Evolutionary conservation across 37 sponge, comb jelly and placozoan species (phyloP).

Genomic region (Halisarca cf. caerulea): DNA sequence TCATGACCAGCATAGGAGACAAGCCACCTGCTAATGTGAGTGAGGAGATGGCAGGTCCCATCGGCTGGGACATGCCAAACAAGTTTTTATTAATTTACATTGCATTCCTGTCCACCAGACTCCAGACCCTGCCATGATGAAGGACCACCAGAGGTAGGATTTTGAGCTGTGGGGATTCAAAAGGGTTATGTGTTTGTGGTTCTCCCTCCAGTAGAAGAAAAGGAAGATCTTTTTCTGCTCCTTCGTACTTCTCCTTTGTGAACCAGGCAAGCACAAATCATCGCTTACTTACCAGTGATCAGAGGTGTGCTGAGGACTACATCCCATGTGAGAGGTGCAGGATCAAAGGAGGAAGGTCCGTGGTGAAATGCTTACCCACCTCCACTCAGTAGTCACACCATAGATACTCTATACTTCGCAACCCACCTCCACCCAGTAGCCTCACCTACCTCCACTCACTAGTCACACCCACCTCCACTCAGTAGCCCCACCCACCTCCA

Average conservation of each 20-base stretch:
- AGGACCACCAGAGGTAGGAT: background rate
- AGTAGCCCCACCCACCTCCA: too few species aligned
- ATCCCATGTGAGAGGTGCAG: conserved; percentile 63
- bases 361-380: too few species aligned
- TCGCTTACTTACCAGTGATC: conserved; percentile 16
- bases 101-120: background rate
- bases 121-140: background rate
- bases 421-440: too few species aligned
- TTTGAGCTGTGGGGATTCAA: too few species aligned
- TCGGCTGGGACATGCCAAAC: too few species aligned
- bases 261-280: conserved; percentile 34
- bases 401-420: too few species aligned
- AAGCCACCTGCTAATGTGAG: conserved; percentile 3
- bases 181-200: too few species aligned
- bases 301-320: conserved; percentile 31
- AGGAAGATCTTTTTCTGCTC: background rate
- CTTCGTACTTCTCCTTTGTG: conserved; percentile 61
- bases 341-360: conserved; percentile 50
- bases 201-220: too few species aligned
- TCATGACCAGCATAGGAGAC: background rate
- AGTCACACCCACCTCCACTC: too few species aligned
- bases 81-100: background rate
- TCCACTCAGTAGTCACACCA: too few species aligned
- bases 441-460: too few species aligned
- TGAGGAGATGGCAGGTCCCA: too few species aligned